Base-by-base conservation (phyloP, 2,888 invertebrate genomes). In the Chirona hameri region DNA sequence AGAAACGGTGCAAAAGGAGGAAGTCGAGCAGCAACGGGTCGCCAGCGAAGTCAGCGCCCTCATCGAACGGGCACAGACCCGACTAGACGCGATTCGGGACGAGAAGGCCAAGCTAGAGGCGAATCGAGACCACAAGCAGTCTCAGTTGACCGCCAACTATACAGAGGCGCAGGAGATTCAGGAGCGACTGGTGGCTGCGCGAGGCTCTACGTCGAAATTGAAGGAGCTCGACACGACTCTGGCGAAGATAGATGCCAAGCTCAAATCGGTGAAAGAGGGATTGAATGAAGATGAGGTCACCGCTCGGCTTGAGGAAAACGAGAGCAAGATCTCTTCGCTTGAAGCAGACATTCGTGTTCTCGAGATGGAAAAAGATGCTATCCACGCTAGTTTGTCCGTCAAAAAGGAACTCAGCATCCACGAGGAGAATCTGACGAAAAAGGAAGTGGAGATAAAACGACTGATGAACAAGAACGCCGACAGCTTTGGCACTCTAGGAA, bases 321-420 rank as follows among this genome's bases (percentile, higher is more conserved):
- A 93, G 79, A 90, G n/a, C 7, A 48, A 52, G 15, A 90, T 93
- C 21, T 88, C 89, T 39, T 87, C 88, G 0, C 88, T 94, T 29
- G 91, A 92, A 84, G 89, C 90, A 84, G 91, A 92, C 82, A 90
- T 91, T 85, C 86, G 93, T 81, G 92, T 93, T 80, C 88, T 89
- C 4, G 89, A 92, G 84, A 89, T 89, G 18, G 91, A 91, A 27
- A 89, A 90, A 85, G 91, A 91, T 86, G 92, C 92, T 86, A 89
- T 89, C 83, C 88, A 93, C 7, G 91, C 92, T 83, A 92, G 93
- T 24, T 85, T 85, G 86, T 86, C 89, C 29, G 89, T 85, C 7
- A 85, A 85, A 24, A 84, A 86, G 15, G 85, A 85, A 60, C 83
- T 86, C 24, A 86, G 86, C 84, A 86, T 86, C 80, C 69, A 85